phyloP scores from a whole-genome alignment of 1,140 invertebrate species.

The Halesus radiatus region DNA sequence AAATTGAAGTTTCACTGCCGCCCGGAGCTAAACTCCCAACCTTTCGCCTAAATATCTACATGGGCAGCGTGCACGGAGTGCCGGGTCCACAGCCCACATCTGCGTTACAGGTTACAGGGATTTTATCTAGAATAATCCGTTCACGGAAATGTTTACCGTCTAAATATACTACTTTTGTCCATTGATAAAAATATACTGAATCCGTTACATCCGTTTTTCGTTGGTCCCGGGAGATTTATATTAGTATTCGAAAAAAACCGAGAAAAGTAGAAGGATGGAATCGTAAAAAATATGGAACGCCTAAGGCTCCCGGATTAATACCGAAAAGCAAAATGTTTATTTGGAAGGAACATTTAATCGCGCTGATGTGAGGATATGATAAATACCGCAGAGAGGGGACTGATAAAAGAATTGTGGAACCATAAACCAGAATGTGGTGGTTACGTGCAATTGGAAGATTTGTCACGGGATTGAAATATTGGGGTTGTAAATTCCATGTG shows the following conservation, averaged over 20 bases:
- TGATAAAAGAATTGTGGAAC: neutral
- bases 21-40: conserved; percentile 26
- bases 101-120: neutral
- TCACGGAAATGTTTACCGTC: conserved; percentile 22
- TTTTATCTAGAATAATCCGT: conserved; percentile 15
- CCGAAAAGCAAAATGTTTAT: conserved; percentile 5
- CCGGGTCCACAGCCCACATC: neutral
- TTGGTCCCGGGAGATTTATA: neutral
- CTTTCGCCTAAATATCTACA: neutral
- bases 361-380: conserved; percentile 7
- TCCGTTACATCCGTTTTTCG: neutral
- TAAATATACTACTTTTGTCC: conserved; percentile 13
- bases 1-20: conserved; percentile 48
- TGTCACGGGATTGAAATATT: neutral
- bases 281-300: conserved; percentile 13
- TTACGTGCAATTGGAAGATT: neutral
- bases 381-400: neutral
- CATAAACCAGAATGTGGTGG: neutral
- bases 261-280: neutral
- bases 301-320: neutral
- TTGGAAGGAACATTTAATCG: neutral
- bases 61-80: neutral
- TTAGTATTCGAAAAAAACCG: conserved; percentile 7
- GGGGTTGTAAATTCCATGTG: conserved; percentile 35
- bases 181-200: neutral